phyloP scores from a whole-genome alignment of 2,888 invertebrate species.

The Sisyra terminalis region DNA sequence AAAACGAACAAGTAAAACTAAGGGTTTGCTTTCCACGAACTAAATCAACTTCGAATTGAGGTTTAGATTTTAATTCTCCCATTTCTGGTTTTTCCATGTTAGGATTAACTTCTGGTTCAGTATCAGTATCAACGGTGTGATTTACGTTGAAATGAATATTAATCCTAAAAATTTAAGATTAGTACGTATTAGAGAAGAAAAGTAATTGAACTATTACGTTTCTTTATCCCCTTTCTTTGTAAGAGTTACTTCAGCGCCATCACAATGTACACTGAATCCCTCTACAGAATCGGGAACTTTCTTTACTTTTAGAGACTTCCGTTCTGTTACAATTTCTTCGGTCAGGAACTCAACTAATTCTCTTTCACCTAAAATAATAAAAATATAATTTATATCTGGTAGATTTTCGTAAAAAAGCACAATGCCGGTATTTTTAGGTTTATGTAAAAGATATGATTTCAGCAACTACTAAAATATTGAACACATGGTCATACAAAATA shows the following conservation, averaged over 20 bases:
- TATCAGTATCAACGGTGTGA: conserved; percentile 79
- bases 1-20: conserved; percentile 72
- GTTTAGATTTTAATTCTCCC: conserved; percentile 78
- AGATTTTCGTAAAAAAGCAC: conserved; percentile 8
- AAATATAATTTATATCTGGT: background rate
- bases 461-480: too few species aligned
- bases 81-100: conserved; percentile 53
- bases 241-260: conserved; percentile 75
- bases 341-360: conserved; percentile 82
- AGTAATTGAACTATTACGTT: conserved; percentile 42
- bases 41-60: conserved; percentile 81
- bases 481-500: background rate
- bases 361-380: conserved; percentile 60
- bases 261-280: conserved; percentile 62
- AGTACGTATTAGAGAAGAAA: too few species aligned
- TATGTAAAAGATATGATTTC: background rate
- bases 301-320: conserved; percentile 63
- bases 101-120: conserved; percentile 45
- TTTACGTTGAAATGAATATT: conserved; percentile 81
- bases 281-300: conserved; percentile 58
- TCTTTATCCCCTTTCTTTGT: conserved; percentile 54
- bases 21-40: conserved; percentile 59
- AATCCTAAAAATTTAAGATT: conserved; percentile 47
- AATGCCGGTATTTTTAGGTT: background rate
- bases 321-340: conserved; percentile 86